Base-by-base conservation (phyloP, 2,113 vertebrate species). In the Hylia prasina region DNA sequence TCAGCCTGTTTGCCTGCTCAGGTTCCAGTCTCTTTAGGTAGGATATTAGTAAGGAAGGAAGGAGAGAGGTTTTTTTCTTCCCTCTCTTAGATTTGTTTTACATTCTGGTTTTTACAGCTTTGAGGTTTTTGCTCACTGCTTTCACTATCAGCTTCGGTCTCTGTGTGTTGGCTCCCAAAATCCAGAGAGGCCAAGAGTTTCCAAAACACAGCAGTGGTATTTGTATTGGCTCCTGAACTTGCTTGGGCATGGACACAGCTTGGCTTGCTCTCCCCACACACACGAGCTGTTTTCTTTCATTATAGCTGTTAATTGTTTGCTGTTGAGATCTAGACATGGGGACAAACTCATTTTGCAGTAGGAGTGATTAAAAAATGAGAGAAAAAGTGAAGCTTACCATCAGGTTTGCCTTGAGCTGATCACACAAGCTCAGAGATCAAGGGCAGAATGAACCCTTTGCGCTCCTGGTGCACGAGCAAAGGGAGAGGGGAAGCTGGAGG, bases 401-500 rank as follows among this genome's bases (percentile, higher is more conserved):
- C 61, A 71, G 56, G 51, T 80, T 93, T 78, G 56, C 78, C 86
- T 65, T 31, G 37, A 80, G 13, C 31, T 37, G 78, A 40, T 66
- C 17, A 23, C 35, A 10, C 4, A 13, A 73, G 39, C 69, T 75
- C 4, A 2, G 20, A 48, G 87, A 77, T 70, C 60, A 35, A 75
- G 92, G 94, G 85, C 84, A 63, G 73, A 81, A 28, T 1, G 54
- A 64, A 65, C 66, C 84, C 61, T 82, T 92, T 28, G 73, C 37
- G 2, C 79, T 86, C 58, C 47, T 1, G 3, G 25, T 48, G 73
- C 0, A 2, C 0, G 11, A 83, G 65, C 1, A 3, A 63, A 84
- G 86, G 60, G 58, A 97, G 91, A 97, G 58, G 85, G 94, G 92
- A 95, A 96, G 84, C 63, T 48, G 88, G 96, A 81, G 92, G 97